Evolutionary conservation across 2,888 invertebrate species (phyloP).

Genomic region (Osmoderma eremita): DNA sequence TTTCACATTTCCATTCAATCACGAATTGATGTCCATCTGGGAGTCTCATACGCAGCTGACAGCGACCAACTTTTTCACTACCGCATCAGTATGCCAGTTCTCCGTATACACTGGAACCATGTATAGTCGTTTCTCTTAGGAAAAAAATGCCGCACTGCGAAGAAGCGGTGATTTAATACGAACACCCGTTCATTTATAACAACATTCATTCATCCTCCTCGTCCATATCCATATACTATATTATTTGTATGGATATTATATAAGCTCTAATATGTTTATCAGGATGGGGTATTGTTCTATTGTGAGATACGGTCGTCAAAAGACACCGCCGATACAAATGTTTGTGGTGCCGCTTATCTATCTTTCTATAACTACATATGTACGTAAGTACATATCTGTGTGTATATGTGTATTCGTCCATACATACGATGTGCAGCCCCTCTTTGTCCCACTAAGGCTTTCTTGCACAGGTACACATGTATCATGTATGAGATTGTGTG

Average conservation of each 20-base stretch:
- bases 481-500: conserved; percentile 10
- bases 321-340: conserved; percentile 51
- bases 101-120: conserved; percentile 1
- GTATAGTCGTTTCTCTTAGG: conserved; percentile 13
- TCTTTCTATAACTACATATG: conserved; percentile 26
- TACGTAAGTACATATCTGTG: neutral
- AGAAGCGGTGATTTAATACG: conserved; percentile 31
- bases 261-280: conserved; percentile 50
- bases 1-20: conserved; percentile 19
- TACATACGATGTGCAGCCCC: neutral
- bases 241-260: conserved; percentile 40
- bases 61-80: conserved; percentile 5
- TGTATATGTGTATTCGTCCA: too few species aligned
- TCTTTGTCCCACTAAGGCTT: conserved; percentile 3
- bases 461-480: conserved; percentile 13
- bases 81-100: neutral
- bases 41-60: conserved; percentile 1
- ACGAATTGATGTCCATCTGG: conserved; percentile 5
- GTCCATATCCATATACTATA: conserved; percentile 11
- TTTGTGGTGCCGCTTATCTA: conserved; percentile 50
- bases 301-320: conserved; percentile 49
- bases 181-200: conserved; percentile 28
- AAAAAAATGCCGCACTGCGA: conserved; percentile 15
- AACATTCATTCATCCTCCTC: conserved; percentile 27
- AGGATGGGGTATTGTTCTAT: conserved; percentile 52